Evolutionary conservation across 2,888 invertebrate genomes (phyloP), one percentile per base, ranked within the genome.

Genomic region (Zaprionus lineosus): DNA sequence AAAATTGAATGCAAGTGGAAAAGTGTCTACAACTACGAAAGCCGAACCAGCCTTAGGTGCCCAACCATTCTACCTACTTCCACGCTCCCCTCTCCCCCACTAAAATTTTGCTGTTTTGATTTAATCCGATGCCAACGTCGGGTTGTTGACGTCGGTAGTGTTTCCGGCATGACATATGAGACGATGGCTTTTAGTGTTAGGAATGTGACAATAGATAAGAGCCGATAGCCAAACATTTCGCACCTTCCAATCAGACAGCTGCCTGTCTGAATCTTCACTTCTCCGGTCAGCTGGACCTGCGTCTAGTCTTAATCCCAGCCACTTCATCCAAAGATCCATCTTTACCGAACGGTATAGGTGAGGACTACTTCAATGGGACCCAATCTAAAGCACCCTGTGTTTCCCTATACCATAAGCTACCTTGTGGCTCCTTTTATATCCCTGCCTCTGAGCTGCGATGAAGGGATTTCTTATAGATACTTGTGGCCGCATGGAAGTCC

Each of bases 1-100:
- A 69, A 60, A 72, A 83, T 75, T 50, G 55, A 40, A 59, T 41
- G 50, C 70, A 73, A 74, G 66, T 81, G 81, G 84, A 81, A 70
- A 63, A 77, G 77, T n/a, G 34, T 46, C 76, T 50, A 69, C 69
- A 63, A n/a, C n/a, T 50, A 60, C 63, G 59, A 43, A 46, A 64
- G 58, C 29, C 19, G 36, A 41, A 26, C 50, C 63, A 57, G 16
- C 36, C 39, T 26, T 16, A 43, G 41, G n/a, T 34, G 29, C 24
- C 21, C 4, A 1, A 12, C 11, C 11, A 12, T 8, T 12, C n/a
- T 9, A 29, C 6, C 29, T 2, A 7, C 12, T 4, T 29, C n/a
- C 8, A 6, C 8, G 24, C n/a, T 24, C 8, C 8, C 8, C 8
- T 24, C n/a, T 6, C 24, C 24, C 24, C n/a, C n/a, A n/a, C n/a